Percentiles rank a stretch among this genome's conserved stretches.
These are phyloP conservation scores for Nothocercus julius DNA, from an alignment of 2,113 vertebrate genomes.

Conservation along the genomic window DNA sequence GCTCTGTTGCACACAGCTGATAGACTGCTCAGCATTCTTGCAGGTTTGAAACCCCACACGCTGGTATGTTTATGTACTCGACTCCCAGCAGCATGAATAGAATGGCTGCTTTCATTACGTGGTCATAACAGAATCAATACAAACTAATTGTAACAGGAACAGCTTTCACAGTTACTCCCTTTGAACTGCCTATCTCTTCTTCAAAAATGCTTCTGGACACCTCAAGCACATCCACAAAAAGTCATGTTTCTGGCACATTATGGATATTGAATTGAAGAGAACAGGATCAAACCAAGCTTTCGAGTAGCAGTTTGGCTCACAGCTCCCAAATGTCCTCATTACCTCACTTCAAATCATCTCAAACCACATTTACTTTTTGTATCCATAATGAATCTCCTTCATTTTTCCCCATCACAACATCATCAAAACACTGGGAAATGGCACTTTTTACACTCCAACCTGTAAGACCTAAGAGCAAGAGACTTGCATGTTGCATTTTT, in stretches of 20 bases:
- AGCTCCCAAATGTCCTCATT: neutral
- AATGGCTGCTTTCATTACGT: neutral
- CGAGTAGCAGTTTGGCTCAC: neutral
- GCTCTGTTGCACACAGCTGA: neutral
- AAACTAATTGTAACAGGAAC: neutral
- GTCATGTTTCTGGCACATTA: neutral
- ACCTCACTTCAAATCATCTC: neutral
- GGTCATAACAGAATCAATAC: neutral
- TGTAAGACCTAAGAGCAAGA: neutral
- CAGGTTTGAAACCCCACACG: neutral
- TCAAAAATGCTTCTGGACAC: neutral
- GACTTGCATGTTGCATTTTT: neutral
- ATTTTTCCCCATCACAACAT: neutral
- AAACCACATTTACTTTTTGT: neutral
- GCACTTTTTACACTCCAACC: neutral
- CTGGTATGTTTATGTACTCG: accelerated
- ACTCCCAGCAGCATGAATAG: neutral
- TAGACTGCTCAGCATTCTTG: neutral
- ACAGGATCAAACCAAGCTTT: neutral
- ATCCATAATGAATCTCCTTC: neutral
- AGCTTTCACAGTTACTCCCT: neutral
- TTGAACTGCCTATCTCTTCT: neutral
- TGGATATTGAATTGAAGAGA: neutral
- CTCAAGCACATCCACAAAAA: neutral
- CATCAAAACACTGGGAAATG: neutral